phyloP scores from a whole-genome alignment of 1,140 invertebrate genomes.

The Brachionus rotundiformis region DNA sequence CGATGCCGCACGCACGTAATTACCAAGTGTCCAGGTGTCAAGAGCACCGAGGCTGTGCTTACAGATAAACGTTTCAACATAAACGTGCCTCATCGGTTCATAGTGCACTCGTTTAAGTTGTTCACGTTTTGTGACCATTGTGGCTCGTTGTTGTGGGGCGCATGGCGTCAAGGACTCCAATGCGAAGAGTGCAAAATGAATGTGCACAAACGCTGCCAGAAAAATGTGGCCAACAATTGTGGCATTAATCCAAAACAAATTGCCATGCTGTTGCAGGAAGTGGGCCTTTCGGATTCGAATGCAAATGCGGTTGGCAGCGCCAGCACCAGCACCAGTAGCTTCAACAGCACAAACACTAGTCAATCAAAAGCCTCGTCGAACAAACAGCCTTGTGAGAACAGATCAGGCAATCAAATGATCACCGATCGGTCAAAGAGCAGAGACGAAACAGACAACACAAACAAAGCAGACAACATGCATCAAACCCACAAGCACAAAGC shows the following conservation, averaged over 20 bases:
- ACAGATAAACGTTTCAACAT: constrained; percentile 81
- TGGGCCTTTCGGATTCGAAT: constrained; percentile 72
- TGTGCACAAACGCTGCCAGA: constrained; percentile 96
- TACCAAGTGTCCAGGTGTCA: constrained; percentile 91
- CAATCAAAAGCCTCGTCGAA: no score
- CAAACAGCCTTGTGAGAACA: no score
- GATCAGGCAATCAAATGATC: no score
- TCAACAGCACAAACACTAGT: not conserved
- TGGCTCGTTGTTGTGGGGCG: constrained; percentile 90
- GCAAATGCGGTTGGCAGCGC: not conserved
- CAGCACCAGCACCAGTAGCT: not conserved
- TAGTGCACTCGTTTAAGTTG: constrained; percentile 85
- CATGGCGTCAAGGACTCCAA: constrained; percentile 92
- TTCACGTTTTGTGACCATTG: constrained; percentile 99
- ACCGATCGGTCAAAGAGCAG: no score
- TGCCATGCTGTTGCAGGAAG: constrained; percentile 83
- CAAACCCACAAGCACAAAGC: not conserved
- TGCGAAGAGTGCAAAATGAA: constrained; percentile 97
- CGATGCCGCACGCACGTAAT: constrained; percentile 86
- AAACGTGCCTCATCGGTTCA: constrained; percentile 89
- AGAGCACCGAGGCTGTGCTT: constrained; percentile 56
- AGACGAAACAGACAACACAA: no score
- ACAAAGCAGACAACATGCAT: no score
- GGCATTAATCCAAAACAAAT: constrained; percentile 95
- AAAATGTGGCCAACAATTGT: constrained; percentile 98